phyloP scores from a whole-genome alignment of 2,113 vertebrate genomes.

The Oplegnathus fasciatus region DNA sequence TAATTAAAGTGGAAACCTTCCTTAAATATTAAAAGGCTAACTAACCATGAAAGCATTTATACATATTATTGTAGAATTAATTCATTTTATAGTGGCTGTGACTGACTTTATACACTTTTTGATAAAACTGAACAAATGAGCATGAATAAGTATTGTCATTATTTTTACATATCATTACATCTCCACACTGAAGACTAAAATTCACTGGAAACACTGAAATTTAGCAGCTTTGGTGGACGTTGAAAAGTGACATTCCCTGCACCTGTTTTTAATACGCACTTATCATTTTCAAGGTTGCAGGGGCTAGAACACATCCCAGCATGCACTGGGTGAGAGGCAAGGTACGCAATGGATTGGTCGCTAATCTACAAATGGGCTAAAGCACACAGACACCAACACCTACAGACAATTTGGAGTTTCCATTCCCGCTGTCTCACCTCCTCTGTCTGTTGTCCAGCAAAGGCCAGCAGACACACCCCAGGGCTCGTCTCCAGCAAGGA shows the following conservation, averaged over 20 bases:
- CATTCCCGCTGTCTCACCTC: slow-evolving; percentile 89
- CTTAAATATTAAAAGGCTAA: neutral
- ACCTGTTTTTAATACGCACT: neutral
- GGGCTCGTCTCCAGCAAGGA: slow-evolving; percentile 81
- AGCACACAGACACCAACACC: neutral
- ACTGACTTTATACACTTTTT: neutral
- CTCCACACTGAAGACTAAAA: neutral
- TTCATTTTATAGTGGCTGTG: neutral
- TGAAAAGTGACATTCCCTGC: neutral
- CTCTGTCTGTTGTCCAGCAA: slow-evolving; percentile 85
- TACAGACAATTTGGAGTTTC: neutral
- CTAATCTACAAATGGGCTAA: neutral
- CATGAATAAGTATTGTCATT: neutral
- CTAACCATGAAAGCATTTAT: neutral
- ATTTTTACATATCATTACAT: neutral
- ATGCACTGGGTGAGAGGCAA: slow-evolving; percentile 12
- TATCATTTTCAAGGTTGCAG: neutral
- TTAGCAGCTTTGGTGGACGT: no score
- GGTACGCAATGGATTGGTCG: neutral
- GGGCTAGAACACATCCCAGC: slow-evolving; percentile 2
- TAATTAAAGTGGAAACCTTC: neutral
- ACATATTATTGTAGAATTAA: neutral
- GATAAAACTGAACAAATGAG: neutral
- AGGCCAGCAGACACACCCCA: slow-evolving; percentile 85
- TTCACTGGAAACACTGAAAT: neutral